Evolutionary conservation across 2,113 vertebrate genomes (phyloP).

Genomic region (Hyaena hyaena): DNA sequence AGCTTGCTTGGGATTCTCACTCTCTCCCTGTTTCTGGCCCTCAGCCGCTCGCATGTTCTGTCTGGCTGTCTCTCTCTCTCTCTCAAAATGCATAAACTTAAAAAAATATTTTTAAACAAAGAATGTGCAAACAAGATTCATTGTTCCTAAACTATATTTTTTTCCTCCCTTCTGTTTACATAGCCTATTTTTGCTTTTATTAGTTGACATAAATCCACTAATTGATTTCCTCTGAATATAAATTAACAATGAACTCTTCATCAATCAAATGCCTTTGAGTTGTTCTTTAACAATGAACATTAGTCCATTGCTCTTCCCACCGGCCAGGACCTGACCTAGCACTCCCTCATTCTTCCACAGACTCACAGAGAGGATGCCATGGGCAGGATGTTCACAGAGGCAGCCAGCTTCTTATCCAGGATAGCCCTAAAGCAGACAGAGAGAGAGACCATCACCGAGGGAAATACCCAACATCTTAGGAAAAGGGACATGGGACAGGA

Average conservation of each 20-base stretch:
- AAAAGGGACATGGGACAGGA: not conserved
- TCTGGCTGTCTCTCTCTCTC: no score
- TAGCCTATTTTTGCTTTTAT: not conserved
- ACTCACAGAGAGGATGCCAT: constrained; percentile 92
- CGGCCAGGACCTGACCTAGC: not conserved
- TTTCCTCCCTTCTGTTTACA: not conserved
- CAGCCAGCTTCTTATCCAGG: constrained; percentile 92
- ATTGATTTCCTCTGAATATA: not conserved
- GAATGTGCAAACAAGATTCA: not conserved
- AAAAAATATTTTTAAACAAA: not conserved
- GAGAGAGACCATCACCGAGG: not conserved
- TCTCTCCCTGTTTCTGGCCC: no score
- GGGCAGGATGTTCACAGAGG: constrained; percentile 91
- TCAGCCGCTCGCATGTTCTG: no score
- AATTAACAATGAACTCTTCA: not conserved
- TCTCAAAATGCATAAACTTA: no score
- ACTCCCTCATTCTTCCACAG: not conserved
- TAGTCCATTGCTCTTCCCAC: not conserved
- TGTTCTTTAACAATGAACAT: not conserved
- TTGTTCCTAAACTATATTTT: not conserved
- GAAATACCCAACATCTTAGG: not conserved
- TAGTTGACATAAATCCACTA: not conserved
- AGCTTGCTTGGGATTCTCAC: no score
- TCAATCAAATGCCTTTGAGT: not conserved
- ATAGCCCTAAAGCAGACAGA: constrained; percentile 87